Percentiles rank a stretch among this genome's conserved stretches.
These are phyloP conservation scores for Eretmocerus hayati DNA, from an alignment of 2,888 invertebrate species.

Conservation along the genomic window DNA sequence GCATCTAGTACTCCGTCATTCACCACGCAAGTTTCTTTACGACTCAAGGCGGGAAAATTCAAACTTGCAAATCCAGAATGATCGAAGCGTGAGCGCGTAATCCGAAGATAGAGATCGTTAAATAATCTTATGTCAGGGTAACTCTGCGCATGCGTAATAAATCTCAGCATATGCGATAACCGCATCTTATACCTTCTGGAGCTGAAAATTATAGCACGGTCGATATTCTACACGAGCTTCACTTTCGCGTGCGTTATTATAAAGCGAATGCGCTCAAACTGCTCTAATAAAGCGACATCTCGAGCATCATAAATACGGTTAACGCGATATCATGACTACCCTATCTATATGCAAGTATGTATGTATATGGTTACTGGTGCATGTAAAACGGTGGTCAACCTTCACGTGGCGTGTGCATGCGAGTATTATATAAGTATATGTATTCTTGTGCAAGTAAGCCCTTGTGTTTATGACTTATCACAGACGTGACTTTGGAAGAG, in stretches of 20 bases:
- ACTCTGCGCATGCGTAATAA: too few species aligned
- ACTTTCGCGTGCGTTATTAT: conserved; percentile 38
- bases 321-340: conserved; percentile 35
- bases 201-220: conserved; percentile 20
- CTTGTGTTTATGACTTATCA: too few species aligned
- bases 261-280: conserved; percentile 42
- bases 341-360: background rate
- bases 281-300: conserved; percentile 47
- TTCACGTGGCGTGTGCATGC: conserved; percentile 22
- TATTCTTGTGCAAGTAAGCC: background rate
- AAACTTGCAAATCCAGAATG: too few species aligned
- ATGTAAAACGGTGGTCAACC: conserved; percentile 33
- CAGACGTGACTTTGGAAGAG: too few species aligned
- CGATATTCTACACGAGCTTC: conserved; percentile 3
- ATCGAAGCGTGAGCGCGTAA: too few species aligned
- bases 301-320: conserved; percentile 43
- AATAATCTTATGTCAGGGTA: too few species aligned
- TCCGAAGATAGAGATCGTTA: too few species aligned
- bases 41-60: background rate
- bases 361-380: too few species aligned
- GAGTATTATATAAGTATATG: background rate
- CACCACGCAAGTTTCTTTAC: too few species aligned
- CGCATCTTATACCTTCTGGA: too few species aligned
- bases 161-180: too few species aligned
- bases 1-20: too few species aligned